These are phyloP conservation scores for Cryptosula pallasiana DNA, from an alignment of 2,888 invertebrate species.

Conservation along the genomic window DNA sequence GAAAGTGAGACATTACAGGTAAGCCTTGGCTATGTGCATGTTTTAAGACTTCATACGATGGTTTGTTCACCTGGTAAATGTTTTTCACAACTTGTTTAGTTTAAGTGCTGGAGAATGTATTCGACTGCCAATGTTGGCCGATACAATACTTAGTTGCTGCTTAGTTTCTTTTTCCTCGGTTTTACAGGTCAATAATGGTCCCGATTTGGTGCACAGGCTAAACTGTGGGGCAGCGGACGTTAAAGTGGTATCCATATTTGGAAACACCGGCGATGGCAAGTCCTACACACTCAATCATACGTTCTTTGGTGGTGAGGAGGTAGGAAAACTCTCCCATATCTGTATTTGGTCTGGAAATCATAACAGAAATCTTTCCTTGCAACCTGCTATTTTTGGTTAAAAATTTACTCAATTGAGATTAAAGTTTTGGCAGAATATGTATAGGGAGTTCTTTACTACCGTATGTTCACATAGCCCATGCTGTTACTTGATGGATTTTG, in stretches of 20 bases:
- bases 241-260: constrained; percentile 77
- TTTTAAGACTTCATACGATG: too few species aligned
- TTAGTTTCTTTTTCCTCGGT: not conserved
- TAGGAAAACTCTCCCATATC: too few species aligned
- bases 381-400: not conserved
- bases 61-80: too few species aligned
- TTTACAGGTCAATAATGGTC: constrained; percentile 42
- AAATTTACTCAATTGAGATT: not conserved
- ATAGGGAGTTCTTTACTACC: too few species aligned
- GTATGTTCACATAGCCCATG: too few species aligned
- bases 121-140: too few species aligned
- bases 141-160: too few species aligned
- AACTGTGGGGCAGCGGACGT: constrained; percentile 54
- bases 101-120: too few species aligned
- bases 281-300: constrained; percentile 72
- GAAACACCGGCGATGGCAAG: constrained; percentile 78
- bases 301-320: constrained; percentile 62
- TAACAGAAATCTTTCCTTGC: too few species aligned
- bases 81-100: too few species aligned
- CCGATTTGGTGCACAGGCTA: constrained; percentile 47
- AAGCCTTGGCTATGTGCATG: too few species aligned
- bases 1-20: constrained; percentile 49
- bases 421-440: not conserved
- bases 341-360: constrained; percentile 1
- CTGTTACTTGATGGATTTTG: too few species aligned